Percentiles rank a stretch among this genome's conserved stretches.
Evolutionary conservation across 2,113 vertebrate species (phyloP).

Genomic region (Proteles cristata): DNA sequence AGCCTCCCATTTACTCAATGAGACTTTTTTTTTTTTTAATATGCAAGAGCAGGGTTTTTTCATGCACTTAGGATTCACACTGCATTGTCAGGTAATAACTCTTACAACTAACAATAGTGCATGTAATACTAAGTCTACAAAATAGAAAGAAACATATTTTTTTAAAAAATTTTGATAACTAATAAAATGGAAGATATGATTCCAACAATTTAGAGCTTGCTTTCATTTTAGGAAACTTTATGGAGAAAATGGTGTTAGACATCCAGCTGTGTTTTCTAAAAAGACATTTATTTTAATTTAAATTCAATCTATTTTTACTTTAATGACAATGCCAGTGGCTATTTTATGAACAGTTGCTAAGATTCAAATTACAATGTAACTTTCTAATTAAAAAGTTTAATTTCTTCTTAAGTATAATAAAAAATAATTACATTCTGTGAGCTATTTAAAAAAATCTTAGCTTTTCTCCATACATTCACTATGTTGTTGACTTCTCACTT

Average conservation of each 20-base stretch:
- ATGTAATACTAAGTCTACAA: neutral
- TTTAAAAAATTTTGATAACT: conserved; percentile 1
- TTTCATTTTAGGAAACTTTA: conserved; percentile 49
- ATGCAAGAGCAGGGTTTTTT: conserved; percentile 8
- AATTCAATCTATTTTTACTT: conserved; percentile 70
- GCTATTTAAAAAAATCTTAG: conserved; percentile 8
- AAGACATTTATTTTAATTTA: conserved; percentile 70
- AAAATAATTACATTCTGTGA: conserved; percentile 43
- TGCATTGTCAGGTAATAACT: neutral
- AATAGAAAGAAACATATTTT: neutral
- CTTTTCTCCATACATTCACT: neutral
- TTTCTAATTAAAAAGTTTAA: conserved; percentile 74
- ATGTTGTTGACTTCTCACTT: neutral
- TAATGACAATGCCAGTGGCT: conserved; percentile 55
- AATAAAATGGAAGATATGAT: conserved; percentile 18
- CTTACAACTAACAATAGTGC: neutral
- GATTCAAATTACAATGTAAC: conserved; percentile 60
- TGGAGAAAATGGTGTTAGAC: conserved; percentile 28
- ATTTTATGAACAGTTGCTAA: conserved; percentile 65
- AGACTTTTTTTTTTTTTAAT: conserved; percentile 9
- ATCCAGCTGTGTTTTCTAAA: conserved; percentile 49
- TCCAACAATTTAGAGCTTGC: conserved; percentile 32
- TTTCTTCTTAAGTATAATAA: conserved; percentile 59
- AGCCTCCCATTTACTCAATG: neutral
- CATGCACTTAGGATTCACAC: neutral